Base-by-base conservation (phyloP, 2,797 vertebrate genomes). In the Cynopterus sphinx region DNA sequence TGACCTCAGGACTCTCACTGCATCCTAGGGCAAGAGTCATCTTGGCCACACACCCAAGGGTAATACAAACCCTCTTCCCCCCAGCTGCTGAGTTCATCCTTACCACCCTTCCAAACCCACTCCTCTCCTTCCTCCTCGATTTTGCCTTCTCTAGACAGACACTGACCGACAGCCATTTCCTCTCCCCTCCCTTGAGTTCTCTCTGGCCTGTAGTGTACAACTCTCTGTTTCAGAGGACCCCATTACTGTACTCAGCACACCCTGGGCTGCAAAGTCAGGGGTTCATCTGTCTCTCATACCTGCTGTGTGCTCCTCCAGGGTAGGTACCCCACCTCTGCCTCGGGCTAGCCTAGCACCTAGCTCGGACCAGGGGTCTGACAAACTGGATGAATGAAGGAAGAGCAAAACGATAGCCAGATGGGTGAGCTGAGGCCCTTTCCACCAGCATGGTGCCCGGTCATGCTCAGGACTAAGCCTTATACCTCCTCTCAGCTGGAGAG, bases 401-500 rank as follows among this genome's bases (percentile, higher is more conserved):
- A 63, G n/a, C 41, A 43, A 21, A 75, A 82, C 87, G 70, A 61
- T 19, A 67, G 22, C 68, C 74, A 21, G 6, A 19, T 1, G 7
- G 9, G 41, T 22, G 36, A 70, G 63, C 0, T 49, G 0, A 26
- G 74, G 11, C 9, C 55, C 28, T 61, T 49, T 12, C 4, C 0
- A 1, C 55, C 28, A 22, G 41, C 39, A 1, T 9, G 61, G 36
- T 0, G 0, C 22, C 26, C 2, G 9, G 51, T 61, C 51, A 21
- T 0, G 5, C 5, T 67, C 51, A 41, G 43, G 11, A 24, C 28
- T 2, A 0, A n/a, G 16, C 13, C 24, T 15, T 6, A 5, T 5
- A 16, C 36, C 41, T 57, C 17, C 33, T 57, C 22, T 55, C 36
- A 8, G n/a, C 49, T 26, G 10, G 3, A 41, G 17, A 6, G 31